These are phyloP conservation scores for Jaculus jaculus DNA, from an alignment of 2,113 vertebrate species.

Conservation along the genomic window DNA sequence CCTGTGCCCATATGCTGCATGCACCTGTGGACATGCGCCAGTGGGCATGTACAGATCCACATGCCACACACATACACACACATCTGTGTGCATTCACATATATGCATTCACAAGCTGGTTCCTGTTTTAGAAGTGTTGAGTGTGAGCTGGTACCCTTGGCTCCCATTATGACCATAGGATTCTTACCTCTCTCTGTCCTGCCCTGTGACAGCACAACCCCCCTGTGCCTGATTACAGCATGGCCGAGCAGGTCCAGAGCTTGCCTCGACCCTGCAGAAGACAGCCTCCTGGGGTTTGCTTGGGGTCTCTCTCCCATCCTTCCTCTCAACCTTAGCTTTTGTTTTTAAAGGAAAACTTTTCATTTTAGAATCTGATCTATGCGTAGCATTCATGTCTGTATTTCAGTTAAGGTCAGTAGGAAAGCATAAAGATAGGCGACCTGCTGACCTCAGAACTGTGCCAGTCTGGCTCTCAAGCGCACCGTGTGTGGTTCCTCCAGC, in stretches of 20 bases:
- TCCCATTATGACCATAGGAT: not conserved
- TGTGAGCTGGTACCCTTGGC: not conserved
- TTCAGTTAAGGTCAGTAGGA: conserved; percentile 65
- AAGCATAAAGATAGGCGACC: conserved; percentile 31
- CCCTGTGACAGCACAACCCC: not conserved
- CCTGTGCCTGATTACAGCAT: not conserved
- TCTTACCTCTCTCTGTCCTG: no score
- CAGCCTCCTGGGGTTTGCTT: not conserved
- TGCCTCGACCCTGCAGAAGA: not conserved
- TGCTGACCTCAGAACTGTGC: no score
- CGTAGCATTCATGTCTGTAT: conserved; percentile 76
- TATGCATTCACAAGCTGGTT: not conserved
- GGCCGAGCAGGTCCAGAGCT: fast-evolving
- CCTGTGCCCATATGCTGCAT: not conserved
- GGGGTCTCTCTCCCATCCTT: no score
- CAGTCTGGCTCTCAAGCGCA: no score
- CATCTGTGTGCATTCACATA: not conserved
- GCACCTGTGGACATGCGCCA: not conserved
- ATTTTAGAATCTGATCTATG: conserved; percentile 78
- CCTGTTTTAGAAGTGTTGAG: not conserved
- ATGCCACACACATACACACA: no score
- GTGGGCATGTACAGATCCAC: not conserved
- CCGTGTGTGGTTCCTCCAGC: no score
- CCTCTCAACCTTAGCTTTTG: not conserved
- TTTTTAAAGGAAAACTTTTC: conserved; percentile 72